Evolutionary conservation across 2,113 vertebrate genomes (phyloP).

Genomic region (Salvelinus alpinus): DNA sequence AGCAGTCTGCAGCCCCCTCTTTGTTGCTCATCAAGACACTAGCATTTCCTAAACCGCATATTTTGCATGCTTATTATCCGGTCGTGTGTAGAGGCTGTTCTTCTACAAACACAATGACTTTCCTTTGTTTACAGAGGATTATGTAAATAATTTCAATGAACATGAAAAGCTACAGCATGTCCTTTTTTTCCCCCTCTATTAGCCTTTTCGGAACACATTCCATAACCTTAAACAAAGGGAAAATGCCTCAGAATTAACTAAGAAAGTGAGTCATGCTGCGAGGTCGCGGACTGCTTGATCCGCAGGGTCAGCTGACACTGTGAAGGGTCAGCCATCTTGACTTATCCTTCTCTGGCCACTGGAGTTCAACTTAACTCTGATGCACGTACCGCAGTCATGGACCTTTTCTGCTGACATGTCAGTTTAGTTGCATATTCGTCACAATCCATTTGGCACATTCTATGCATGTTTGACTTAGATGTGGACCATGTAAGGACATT

Average conservation of each 20-base stretch:
- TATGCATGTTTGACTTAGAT: too few relatives aligned
- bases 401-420: too few relatives aligned
- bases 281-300: conserved; percentile 19
- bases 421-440: too few relatives aligned
- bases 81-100: conserved; percentile 35
- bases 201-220: conserved; percentile 5
- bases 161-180: conserved; percentile 47
- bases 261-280: conserved; percentile 37
- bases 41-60: conserved; percentile 21
- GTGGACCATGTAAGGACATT: too few relatives aligned
- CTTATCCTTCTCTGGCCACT: conserved; percentile 9
- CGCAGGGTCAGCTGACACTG: conserved; percentile 27
- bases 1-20: background rate
- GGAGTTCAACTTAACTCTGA: too few relatives aligned
- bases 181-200: conserved; percentile 22
- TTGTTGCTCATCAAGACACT: conserved; percentile 48
- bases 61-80: conserved; percentile 43
- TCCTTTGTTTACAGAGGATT: conserved; percentile 45
- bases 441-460: too few relatives aligned
- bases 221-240: conserved; percentile 22
- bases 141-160: conserved; percentile 46
- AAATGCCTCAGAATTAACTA: conserved; percentile 26
- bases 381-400: too few relatives aligned
- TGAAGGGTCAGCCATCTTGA: conserved; percentile 13
- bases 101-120: conserved; percentile 32